Evolutionary conservation across 2,888 invertebrate species (phyloP).

Genomic region (Serripes groenlandicus): DNA sequence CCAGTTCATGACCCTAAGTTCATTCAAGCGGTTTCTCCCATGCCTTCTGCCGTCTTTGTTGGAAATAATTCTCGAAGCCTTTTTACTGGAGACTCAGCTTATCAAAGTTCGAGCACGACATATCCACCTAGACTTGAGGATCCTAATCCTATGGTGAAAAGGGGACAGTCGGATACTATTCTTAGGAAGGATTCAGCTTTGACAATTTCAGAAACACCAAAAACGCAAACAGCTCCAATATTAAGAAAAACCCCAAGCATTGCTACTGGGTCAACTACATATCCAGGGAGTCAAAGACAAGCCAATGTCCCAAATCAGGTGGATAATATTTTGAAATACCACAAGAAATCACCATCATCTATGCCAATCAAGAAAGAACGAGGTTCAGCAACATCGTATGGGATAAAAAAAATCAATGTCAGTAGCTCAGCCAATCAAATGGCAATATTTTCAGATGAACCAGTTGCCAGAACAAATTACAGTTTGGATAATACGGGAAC

Average conservation of each 20-base stretch:
- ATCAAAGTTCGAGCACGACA: background rate
- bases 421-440: background rate
- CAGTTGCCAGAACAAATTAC: background rate
- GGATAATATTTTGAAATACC: slow-evolving; percentile 16
- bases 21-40: background rate
- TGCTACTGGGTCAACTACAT: background rate
- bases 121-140: slow-evolving; percentile 7
- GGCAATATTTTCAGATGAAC: background rate
- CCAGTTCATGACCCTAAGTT: background rate
- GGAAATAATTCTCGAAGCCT: background rate
- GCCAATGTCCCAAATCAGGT: background rate
- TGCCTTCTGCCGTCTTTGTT: background rate
- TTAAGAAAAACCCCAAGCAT: background rate
- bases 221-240: slow-evolving; percentile 5
- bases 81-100: slow-evolving; percentile 1
- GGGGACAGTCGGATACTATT: background rate
- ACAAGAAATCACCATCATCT: slow-evolving; percentile 4
- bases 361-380: slow-evolving; percentile 9
- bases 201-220: background rate
- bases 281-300: background rate
- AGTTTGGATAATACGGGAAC: background rate
- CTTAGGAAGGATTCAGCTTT: background rate
- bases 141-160: background rate
- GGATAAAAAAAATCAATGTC: background rate
- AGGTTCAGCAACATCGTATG: background rate